These are phyloP conservation scores for Hybognathus amarus DNA, from an alignment of 2,797 vertebrate genomes.

Conservation along the genomic window DNA sequence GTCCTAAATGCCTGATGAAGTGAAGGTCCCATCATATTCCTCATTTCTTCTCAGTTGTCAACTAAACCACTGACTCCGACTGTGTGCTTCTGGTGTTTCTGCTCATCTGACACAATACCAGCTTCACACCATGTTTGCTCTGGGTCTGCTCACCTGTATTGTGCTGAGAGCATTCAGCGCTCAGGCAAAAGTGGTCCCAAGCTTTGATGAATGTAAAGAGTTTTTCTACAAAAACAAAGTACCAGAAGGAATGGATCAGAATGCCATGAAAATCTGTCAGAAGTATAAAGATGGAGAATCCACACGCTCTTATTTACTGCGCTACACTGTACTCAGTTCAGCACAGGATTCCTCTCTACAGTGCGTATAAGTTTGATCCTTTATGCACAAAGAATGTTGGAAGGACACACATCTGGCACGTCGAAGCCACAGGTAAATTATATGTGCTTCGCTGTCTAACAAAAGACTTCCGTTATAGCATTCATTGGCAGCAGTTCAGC, in stretches of 20 bases:
- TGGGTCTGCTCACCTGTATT: slow-evolving; percentile 12
- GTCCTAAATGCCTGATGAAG: no score
- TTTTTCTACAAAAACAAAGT: background rate
- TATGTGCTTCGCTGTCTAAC: background rate
- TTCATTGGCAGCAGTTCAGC: background rate
- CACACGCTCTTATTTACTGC: background rate
- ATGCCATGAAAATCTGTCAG: slow-evolving; percentile 39
- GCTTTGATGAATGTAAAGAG: background rate
- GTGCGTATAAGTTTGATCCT: slow-evolving; percentile 1
- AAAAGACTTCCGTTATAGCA: no score
- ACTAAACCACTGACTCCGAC: no score
- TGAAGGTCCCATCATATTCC: no score
- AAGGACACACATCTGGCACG: fast-evolving
- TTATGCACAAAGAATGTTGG: no score
- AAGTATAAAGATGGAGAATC: no score
- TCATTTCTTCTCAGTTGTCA: no score
- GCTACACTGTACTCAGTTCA: slow-evolving; percentile 22
- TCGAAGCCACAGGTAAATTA: background rate
- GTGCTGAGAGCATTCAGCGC: background rate
- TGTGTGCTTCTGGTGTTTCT: background rate
- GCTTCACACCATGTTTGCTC: background rate
- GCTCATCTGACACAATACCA: background rate
- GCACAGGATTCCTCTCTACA: slow-evolving; percentile 40
- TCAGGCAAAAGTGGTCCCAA: slow-evolving; percentile 19
- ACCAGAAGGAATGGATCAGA: slow-evolving; percentile 31